Base-by-base conservation (phyloP, 2,113 vertebrate species). In the Patagioenas fasciata region DNA sequence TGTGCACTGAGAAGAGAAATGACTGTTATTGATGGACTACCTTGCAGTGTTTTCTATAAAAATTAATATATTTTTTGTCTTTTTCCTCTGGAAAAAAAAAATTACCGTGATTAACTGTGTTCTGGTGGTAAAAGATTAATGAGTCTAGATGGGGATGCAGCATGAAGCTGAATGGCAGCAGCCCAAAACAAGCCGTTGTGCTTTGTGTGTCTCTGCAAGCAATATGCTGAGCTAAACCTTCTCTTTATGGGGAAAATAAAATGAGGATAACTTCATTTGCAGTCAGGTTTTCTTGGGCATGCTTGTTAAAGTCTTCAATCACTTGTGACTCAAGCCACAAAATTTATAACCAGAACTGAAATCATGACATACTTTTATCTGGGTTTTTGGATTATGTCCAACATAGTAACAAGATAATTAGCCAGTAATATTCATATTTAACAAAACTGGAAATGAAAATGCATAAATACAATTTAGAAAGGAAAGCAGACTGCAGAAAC, bases 231-330 rank as follows among this genome's bases (percentile, higher is more conserved):
- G 83, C 89, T 95, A 91, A 96, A 81, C 51, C 77, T 71, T 89
- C 69, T 51, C 72, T 96, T 95, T 77, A 53, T 65, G 85, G 62
- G 42, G 29, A 11, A 64, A 95, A 60, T 94, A 81, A 91, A 96
- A 69, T 79, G 79, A 77, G 79, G 91, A 89, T 85, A 94, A 82
- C 80, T 95, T 95, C 80, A 85, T 91, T 82, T 96, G 57, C 91
- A 94, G 80, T 74, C 85, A 75, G 75, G 64, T 85, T 94, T 79
- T 79, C 82, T 90, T 85, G 73, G 61, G 70, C 44, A 56, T 51
- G 66, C 65, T 84, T 81, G 72, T 87, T 96, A 80, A 94, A 62
- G 34, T 73, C 83, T 79, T 92, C 70, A 71, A 9, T 84, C 70
- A 82, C 66, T 92, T 79, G 40, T 75, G 88, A 65, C 18, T 94